A percentile compares a stretch with the other conserved stretches of the same genome.
These are phyloP conservation scores for Oscheius sp. DNA, from an alignment of 2,888 invertebrate species.

Conservation along the genomic window DNA sequence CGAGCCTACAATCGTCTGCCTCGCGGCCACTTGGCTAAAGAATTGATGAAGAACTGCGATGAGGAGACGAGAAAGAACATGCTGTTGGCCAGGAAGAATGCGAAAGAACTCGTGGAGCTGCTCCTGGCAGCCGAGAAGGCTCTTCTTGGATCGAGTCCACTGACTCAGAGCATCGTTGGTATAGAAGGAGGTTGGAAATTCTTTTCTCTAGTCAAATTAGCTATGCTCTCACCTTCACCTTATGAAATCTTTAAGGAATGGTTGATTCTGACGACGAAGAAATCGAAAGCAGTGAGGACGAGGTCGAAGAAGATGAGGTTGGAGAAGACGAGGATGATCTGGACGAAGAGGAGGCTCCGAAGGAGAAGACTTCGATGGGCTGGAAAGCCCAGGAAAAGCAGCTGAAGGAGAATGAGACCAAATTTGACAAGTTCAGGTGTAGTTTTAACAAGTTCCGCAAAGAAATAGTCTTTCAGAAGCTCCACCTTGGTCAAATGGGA, in stretches of 20 bases:
- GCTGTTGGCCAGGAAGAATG: conserved; percentile 46
- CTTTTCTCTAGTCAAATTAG: not conserved
- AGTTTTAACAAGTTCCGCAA: no score
- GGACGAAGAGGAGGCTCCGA: conserved; percentile 15
- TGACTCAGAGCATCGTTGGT: conserved; percentile 29
- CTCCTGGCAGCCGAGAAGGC: conserved; percentile 38
- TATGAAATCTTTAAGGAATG: conserved; percentile 11
- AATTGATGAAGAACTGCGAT: conserved; percentile 48
- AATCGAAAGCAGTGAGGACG: conserved; percentile 68
- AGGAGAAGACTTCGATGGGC: conserved; percentile 23
- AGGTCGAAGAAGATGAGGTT: conserved; percentile 44
- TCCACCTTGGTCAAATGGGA: conserved; percentile 91
- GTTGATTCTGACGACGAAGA: conserved; percentile 63
- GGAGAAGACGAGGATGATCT: conserved; percentile 29
- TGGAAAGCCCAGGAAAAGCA: conserved; percentile 16
- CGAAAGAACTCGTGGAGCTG: conserved; percentile 44
- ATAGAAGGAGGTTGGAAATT: conserved; percentile 18
- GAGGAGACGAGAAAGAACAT: conserved; percentile 49
- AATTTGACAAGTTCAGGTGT: conserved; percentile 45
- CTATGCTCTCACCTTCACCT: not conserved
- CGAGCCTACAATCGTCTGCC: conserved; percentile 63
- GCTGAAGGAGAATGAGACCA: conserved; percentile 33
- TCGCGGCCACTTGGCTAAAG: conserved; percentile 51
- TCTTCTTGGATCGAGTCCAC: conserved; percentile 26
- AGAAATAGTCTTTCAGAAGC: conserved; percentile 77